A percentile compares a stretch with the other conserved stretches of the same genome.
Conservation (phyloP, 1,140 invertebrate genomes). For the Theocolax elegans region DNA sequence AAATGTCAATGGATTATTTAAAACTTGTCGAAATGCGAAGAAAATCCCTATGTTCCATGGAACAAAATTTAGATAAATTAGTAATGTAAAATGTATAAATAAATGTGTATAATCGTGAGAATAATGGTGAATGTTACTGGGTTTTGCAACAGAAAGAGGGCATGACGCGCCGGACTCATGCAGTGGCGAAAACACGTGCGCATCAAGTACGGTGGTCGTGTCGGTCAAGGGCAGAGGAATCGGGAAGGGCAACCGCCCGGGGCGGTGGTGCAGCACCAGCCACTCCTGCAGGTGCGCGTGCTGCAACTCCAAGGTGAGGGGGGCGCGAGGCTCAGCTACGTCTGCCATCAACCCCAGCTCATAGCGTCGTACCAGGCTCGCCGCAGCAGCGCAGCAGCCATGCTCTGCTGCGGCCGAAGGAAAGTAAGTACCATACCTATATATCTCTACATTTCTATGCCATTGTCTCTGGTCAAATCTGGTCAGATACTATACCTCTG, state of each 20-base stretch:
- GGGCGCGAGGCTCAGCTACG: constrained; percentile 63
- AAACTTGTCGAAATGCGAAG: no score
- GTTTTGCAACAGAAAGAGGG: constrained; percentile 65
- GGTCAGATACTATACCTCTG: no score
- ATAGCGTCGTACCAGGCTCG: constrained; percentile 49
- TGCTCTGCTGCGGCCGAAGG: constrained; percentile 88
- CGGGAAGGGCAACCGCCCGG: not conserved
- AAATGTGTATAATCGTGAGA: no score
- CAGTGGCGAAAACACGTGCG: constrained; percentile 70
- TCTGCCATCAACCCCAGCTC: constrained; percentile 63
- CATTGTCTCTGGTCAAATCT: no score
- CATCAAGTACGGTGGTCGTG: constrained; percentile 70
- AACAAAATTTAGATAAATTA: no score
- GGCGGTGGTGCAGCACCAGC: constrained; percentile 54
- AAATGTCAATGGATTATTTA: no score
- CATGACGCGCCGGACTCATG: constrained; percentile 67
- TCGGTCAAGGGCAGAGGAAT: constrained; percentile 61
- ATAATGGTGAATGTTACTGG: no score
- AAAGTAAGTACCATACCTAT: constrained; percentile 71
- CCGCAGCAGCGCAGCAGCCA: constrained; percentile 67
- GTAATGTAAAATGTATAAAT: no score
- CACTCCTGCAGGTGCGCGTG: constrained; percentile 65
- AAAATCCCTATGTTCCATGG: no score
- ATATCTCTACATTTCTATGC: no score
- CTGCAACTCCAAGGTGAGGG: constrained; percentile 65